Evolutionary conservation across 2,888 invertebrate species (phyloP), one percentile per base, ranked within the genome.

Genomic region (Plagodis dolabraria): DNA sequence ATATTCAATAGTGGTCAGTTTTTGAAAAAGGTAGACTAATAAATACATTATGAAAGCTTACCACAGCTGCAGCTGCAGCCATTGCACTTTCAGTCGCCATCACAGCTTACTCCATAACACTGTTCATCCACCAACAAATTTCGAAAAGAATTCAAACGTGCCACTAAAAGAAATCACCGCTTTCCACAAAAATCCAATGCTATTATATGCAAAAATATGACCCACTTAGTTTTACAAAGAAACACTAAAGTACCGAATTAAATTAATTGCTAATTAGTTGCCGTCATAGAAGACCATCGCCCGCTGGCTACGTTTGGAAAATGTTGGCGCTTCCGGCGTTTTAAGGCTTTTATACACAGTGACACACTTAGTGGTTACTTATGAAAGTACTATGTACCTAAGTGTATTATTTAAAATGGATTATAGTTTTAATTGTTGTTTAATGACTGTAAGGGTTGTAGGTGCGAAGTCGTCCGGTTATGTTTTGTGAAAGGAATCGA

Each of bases 401-500:
- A 35, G 11, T 12, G 40, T 53, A 11, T 33, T 34, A 12, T 46
- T 56, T 56, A n/a, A 47, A 51, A 2, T 40, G 9, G n/a, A 33
- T 47, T 43, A 33, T 10, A 50, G 9, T 44, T 51, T 53, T 47
- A 60, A 64, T 66, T 34, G 52, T 49, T 63, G 57, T 61, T 43
- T 57, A 59, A 59, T 68, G 64, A 48, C 36, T 46, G 65, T 70
- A 69, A 69, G 69, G 72, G 75, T 80, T 75, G 65, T 72, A 71
- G 72, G 66, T 65, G 69, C 63, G 81, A 76, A 91, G 86, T 92
- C 94, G 88, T 93, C 92, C 93, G 90, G 86, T 89, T 89, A 83
- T 89, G 91, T 91, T 90, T 91, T 92, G 87, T 82, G 89, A 87
- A 77, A 81, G 87, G 84, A 86, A 88, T 82, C 79, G 83, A 92